phyloP scores from a whole-genome alignment of 2,888 invertebrate species.

The Hypomecis atomaria region DNA sequence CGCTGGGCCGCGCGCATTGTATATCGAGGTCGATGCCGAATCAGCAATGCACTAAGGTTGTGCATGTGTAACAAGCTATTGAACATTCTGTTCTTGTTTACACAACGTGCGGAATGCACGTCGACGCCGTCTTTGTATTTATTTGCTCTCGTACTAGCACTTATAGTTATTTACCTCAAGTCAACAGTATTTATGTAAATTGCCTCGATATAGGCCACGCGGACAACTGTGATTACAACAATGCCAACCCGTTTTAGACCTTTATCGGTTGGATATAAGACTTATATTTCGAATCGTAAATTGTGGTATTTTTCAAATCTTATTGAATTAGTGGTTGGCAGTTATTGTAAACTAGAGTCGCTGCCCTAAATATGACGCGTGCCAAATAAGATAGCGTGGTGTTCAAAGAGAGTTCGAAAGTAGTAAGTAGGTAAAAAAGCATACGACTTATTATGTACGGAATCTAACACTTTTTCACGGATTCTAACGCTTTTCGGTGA shows the following conservation, averaged over 20 bases:
- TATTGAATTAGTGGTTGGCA: slow-evolving; percentile 20
- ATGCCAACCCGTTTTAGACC: background rate
- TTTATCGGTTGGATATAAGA: background rate
- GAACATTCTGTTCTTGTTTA: too few relatives aligned
- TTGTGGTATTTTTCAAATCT: background rate
- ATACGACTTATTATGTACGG: too few relatives aligned
- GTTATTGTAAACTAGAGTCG: slow-evolving; percentile 17
- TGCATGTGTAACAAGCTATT: too few relatives aligned
- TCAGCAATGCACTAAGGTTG: too few relatives aligned
- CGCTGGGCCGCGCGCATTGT: too few relatives aligned
- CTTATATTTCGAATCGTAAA: background rate
- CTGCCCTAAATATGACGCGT: slow-evolving; percentile 26
- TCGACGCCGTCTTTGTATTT: too few relatives aligned
- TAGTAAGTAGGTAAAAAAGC: too few relatives aligned
- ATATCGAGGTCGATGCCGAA: too few relatives aligned
- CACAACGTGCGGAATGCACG: too few relatives aligned
- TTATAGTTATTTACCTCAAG: background rate
- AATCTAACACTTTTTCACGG: too few relatives aligned
- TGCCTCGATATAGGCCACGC: slow-evolving; percentile 6
- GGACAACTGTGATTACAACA: slow-evolving; percentile 12
- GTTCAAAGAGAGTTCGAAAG: background rate
- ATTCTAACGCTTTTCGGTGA: too few relatives aligned
- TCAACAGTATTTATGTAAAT: slow-evolving; percentile 19
- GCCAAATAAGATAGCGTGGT: slow-evolving; percentile 12
- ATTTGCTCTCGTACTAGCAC: too few relatives aligned